Evolutionary conservation across 2,113 vertebrate species (phyloP).

Genomic region (Cnemophilus loriae): DNA sequence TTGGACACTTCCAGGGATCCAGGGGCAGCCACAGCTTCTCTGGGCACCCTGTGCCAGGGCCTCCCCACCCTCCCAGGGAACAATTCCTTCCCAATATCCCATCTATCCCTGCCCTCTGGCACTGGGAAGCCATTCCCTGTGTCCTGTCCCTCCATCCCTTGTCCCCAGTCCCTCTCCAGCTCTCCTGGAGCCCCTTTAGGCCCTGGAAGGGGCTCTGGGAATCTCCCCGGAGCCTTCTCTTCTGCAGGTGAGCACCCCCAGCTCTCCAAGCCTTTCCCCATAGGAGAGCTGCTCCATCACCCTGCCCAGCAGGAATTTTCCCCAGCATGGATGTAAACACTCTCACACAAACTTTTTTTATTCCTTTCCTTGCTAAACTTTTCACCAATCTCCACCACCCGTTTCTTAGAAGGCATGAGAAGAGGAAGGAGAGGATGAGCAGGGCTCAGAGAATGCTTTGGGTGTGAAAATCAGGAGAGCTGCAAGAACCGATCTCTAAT

Average conservation of each 20-base stretch:
- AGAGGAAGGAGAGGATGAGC: background rate
- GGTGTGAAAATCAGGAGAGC: background rate
- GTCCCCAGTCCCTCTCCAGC: background rate
- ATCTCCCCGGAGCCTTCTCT: background rate
- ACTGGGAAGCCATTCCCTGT: background rate
- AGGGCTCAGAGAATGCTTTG: background rate
- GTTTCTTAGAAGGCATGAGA: background rate
- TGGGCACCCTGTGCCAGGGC: background rate
- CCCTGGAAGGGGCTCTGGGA: fast-evolving
- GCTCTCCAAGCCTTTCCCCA: background rate
- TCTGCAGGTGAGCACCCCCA: background rate
- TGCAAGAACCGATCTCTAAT: background rate
- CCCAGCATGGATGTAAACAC: background rate
- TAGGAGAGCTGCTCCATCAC: background rate
- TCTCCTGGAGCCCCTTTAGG: background rate
- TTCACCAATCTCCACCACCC: background rate
- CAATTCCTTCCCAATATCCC: background rate
- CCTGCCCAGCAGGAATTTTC: background rate
- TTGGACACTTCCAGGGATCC: background rate
- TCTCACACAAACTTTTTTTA: background rate
- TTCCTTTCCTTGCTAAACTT: background rate
- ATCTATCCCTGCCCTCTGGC: background rate
- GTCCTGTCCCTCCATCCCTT: background rate
- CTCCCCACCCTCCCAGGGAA: background rate
- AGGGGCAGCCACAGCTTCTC: background rate